These are phyloP conservation scores for Percopsis omiscomaycus DNA, from an alignment of 2,797 vertebrate species.

Conservation along the genomic window DNA sequence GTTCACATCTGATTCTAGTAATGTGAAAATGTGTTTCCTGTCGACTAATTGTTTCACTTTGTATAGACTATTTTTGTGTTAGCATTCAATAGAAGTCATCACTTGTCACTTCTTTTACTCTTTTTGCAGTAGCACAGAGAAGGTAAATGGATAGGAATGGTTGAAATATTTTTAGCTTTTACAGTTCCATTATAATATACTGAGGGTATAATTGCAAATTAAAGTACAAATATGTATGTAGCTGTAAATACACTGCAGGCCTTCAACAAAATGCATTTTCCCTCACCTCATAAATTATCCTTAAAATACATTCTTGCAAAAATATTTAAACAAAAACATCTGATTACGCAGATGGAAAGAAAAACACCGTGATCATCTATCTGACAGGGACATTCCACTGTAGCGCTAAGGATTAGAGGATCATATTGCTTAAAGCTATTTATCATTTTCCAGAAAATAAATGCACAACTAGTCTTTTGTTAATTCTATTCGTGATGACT, in stretches of 20 bases:
- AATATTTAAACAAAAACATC: not conserved
- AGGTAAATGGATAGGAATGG: too few relatives aligned
- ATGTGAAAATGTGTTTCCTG: conserved; percentile 40
- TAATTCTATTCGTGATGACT: too few relatives aligned
- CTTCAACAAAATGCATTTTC: not conserved
- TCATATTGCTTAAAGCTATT: too few relatives aligned
- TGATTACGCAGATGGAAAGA: not conserved
- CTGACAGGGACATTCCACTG: too few relatives aligned
- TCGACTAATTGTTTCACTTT: conserved; percentile 20
- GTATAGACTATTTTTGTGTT: conserved; percentile 30
- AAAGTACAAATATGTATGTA: conserved; percentile 10
- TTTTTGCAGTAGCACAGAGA: too few relatives aligned
- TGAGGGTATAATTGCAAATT: not conserved
- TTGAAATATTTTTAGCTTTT: not conserved
- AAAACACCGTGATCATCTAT: not conserved
- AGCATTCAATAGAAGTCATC: conserved; percentile 15
- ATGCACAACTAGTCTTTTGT: too few relatives aligned
- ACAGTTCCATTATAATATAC: conserved; percentile 6
- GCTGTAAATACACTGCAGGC: conserved; percentile 1
- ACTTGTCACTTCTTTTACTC: not conserved
- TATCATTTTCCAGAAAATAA: too few relatives aligned
- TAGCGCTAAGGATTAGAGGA: too few relatives aligned
- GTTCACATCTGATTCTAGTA: conserved; percentile 20
- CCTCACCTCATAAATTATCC: not conserved
- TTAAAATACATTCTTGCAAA: not conserved